These are phyloP conservation scores for Pygmarrhopalites habei DNA, from an alignment of 1,140 invertebrate genomes.

Conservation along the genomic window DNA sequence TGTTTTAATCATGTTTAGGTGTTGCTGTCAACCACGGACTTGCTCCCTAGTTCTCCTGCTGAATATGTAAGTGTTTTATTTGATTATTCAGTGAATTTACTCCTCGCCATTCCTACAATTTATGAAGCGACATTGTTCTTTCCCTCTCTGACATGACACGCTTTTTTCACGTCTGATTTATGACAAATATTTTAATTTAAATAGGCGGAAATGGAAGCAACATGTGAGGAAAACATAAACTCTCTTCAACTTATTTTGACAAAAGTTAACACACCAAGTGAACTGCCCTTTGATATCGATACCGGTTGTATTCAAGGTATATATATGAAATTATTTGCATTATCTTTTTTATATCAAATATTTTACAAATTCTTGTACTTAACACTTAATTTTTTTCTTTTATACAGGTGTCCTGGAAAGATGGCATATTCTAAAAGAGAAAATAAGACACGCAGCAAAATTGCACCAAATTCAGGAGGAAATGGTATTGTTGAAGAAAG, in stretches of 20 bases:
- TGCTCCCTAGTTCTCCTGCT: constrained; percentile 27
- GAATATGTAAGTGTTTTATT: constrained; percentile 27
- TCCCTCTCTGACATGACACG: too few relatives aligned
- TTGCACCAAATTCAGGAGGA: constrained; percentile 36
- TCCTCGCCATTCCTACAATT: not conserved
- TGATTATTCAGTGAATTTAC: not conserved
- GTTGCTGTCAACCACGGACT: constrained; percentile 44
- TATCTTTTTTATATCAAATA: not conserved
- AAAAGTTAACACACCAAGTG: constrained; percentile 38
- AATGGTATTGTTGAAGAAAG: constrained; percentile 29
- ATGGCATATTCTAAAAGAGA: constrained; percentile 34
- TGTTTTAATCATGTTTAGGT: too few relatives aligned
- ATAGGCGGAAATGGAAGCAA: constrained; percentile 65
- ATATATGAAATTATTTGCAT: not conserved
- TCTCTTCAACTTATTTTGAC: constrained; percentile 55
- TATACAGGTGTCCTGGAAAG: constrained; percentile 27
- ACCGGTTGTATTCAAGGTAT: constrained; percentile 34
- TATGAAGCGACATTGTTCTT: too few relatives aligned
- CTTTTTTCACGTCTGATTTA: too few relatives aligned
- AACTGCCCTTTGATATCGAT: constrained; percentile 34
- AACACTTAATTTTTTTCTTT: not conserved
- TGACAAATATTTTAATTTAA: too few relatives aligned
- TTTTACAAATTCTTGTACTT: not conserved
- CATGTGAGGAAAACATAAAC: constrained; percentile 64
- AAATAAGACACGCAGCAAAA: constrained; percentile 32